phyloP scores from a whole-genome alignment of 2,797 vertebrate genomes.

The Lutjanus argentimaculatus region DNA sequence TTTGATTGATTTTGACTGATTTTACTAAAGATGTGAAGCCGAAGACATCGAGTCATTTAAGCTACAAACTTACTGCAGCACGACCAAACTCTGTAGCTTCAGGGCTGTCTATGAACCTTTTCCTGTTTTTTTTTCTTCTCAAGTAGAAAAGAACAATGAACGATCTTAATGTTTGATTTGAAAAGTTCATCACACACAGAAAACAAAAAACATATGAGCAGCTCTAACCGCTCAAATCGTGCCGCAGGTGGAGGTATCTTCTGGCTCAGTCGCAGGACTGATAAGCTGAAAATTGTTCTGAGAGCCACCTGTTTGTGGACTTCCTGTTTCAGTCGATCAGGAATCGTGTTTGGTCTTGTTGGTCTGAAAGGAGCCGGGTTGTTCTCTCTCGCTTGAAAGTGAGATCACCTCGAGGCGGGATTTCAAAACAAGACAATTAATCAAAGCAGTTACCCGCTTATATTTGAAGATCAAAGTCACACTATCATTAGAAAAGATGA shows the following conservation, averaged over 20 bases:
- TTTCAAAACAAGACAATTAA: constrained; percentile 58
- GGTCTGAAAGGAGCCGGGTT: constrained; percentile 30
- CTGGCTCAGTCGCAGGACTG: constrained; percentile 56
- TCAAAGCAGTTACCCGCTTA: constrained; percentile 47
- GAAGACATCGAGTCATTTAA: not conserved
- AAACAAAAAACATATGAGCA: not conserved
- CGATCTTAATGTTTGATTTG: not conserved
- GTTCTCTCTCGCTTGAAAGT: constrained; percentile 47
- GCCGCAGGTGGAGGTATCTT: constrained; percentile 45
- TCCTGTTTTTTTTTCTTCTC: not conserved
- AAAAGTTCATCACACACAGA: not conserved
- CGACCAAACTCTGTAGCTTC: not conserved
- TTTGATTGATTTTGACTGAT: not conserved
- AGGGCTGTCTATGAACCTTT: not conserved
- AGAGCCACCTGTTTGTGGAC: constrained; percentile 59
- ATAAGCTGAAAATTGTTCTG: constrained; percentile 47
- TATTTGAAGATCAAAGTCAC: constrained; percentile 54
- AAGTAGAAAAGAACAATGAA: not conserved
- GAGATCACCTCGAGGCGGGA: constrained; percentile 16
- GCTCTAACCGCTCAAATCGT: constrained; percentile 5
- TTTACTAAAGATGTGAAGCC: constrained; percentile 1
- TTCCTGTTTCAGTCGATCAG: constrained; percentile 55
- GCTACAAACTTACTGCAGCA: not conserved
- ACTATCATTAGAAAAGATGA: constrained; percentile 29
- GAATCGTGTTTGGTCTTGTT: constrained; percentile 68